Percentiles rank a stretch among this genome's conserved stretches.
These are phyloP conservation scores for Tipula unca DNA, from an alignment of 2,888 invertebrate genomes.

Conservation along the genomic window DNA sequence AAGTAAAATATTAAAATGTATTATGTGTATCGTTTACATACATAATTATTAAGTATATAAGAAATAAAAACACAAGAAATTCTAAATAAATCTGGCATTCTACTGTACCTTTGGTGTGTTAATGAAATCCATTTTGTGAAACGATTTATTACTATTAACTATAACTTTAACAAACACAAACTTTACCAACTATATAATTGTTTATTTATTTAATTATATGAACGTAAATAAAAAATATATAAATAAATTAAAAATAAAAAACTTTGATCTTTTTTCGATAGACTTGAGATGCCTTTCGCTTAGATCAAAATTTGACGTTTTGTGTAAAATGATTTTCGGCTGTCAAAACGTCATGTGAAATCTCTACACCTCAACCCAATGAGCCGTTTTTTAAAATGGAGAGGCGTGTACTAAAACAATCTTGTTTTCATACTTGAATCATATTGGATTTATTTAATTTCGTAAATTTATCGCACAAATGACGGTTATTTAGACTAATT, in stretches of 20 bases:
- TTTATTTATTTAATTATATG: background rate
- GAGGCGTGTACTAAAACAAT: background rate
- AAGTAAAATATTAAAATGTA: too few relatives aligned
- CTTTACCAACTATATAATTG: background rate
- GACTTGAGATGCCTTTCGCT: background rate
- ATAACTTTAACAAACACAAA: background rate
- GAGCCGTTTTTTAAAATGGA: background rate
- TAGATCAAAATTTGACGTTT: background rate
- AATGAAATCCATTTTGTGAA: background rate
- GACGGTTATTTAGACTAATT: background rate
- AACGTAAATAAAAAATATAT: background rate
- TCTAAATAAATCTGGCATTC: background rate
- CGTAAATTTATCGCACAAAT: background rate
- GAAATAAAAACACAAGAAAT: background rate
- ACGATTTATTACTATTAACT: background rate
- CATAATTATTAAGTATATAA: background rate
- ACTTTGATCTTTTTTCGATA: background rate
- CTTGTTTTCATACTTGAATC: background rate
- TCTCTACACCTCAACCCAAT: background rate
- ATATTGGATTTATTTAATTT: background rate
- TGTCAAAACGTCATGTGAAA: background rate
- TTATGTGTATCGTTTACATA: background rate
- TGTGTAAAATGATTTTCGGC: background rate
- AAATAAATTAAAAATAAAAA: background rate
- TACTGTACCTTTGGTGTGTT: conserved; percentile 3